Base-by-base conservation (phyloP, 2,797 vertebrate species). In the Acrossocheilus fasciatus region DNA sequence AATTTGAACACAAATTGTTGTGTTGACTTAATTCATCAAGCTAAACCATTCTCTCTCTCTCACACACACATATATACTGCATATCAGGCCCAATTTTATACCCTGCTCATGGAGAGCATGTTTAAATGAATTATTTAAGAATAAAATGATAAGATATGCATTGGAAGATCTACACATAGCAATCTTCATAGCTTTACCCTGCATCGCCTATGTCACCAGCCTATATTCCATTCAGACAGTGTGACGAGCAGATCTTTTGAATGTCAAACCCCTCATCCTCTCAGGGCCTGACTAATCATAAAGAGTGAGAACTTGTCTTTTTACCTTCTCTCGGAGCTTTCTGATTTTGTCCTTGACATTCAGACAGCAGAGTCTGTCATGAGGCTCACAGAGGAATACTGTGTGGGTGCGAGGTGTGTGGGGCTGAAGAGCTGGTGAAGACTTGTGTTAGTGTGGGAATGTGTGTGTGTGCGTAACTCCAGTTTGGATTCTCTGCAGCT, bases 321-420 rank as follows among this genome's bases (percentile, higher is more conserved):
- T 83, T 87, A 89, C 88, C 84, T 88, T 90, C 64, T 85, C 75
- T 73, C 36, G 17, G 73, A 86, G 78, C 82, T 83, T 87, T 78
- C 85, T 83, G 84, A 80, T 84, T 77, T 81, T 85, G 87, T 89
- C 87, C 88, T 90, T 89, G 90, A 90, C 90, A 89, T 89, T 89
- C 82, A 87, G 73, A 82, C 74, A 52, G 52, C 54, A 82, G 52
- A 36, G 30, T 72, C 68, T 70, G 52, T 64, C 79, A 87, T 83
- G 64, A 75, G 45, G 72, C 23, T 34, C 79, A 52, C 20, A 64
- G 68, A 76, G 66, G 83, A 83, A 89, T 89, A 80, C 18, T 69
- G 72, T 83, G 81, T 68, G 72, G 83, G 69, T 72, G 68, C 76
- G 52, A 70, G 45, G 80, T 54, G 45, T 82, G 81, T 83, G 69